Conservation (phyloP, 2,888 invertebrate species). For the Strigamia maritima region DNA sequence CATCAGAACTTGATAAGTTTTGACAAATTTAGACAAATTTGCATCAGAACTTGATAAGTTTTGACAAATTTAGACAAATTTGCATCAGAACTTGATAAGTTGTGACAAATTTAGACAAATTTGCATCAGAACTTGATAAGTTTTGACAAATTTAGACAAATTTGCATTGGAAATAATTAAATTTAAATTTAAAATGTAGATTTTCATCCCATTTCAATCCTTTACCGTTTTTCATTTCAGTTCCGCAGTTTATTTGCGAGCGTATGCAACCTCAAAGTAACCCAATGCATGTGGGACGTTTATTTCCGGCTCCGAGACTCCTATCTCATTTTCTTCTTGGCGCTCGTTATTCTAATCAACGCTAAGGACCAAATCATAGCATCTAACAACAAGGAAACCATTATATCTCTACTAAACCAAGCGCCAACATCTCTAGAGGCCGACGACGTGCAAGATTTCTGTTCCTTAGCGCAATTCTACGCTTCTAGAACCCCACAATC, state of each 20-base stretch:
- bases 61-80: no score
- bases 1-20: neutral
- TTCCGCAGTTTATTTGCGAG: conserved; percentile 85
- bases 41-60: neutral
- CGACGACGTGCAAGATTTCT: conserved; percentile 94
- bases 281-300: conserved; percentile 92
- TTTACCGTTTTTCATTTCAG: conserved; percentile 49
- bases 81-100: no score
- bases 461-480: conserved; percentile 94
- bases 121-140: no score
- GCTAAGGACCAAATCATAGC: conserved; percentile 58
- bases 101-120: no score
- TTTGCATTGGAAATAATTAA: no score
- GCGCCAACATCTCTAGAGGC: conserved; percentile 77
- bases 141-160: no score
- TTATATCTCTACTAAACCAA: conserved; percentile 40
- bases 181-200: neutral
- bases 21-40: no score
- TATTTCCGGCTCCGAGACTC: conserved; percentile 95
- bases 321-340: conserved; percentile 91
- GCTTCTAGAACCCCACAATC: conserved; percentile 87
- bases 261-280: conserved; percentile 78
- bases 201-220: neutral
- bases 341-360: conserved; percentile 92
- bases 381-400: neutral